Base-by-base conservation (phyloP, 2,888 invertebrate genomes). In the Ophonus ardosiacus region DNA sequence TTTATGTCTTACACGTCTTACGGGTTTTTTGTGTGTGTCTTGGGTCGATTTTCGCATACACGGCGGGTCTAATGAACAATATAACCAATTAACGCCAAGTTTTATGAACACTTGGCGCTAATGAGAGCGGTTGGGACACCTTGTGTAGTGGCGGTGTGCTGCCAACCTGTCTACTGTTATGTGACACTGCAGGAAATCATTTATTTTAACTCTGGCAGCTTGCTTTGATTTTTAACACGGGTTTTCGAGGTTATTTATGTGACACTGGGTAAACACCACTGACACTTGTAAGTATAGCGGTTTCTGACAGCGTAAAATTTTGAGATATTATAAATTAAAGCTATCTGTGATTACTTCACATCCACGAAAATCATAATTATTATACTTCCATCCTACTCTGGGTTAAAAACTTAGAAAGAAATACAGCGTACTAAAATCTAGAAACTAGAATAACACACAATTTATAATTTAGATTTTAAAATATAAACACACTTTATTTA, bases 21-120 rank as follows among this genome's bases (percentile, higher is more conserved):
- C 78, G 61, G 78, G 40, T 80, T 80, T 80, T 80, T 80, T 80
- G 61, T 80, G 59, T 40, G 61, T 59, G 61, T 80, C 80, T 80
- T 40, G 15, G 56, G 10, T 21, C 43, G 57, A 17, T 80, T 80
- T 61, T 59, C 80, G 80, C 80, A 80, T 80, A 80, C 78, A 38
- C 78, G 17, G 38, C 57, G 17, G 59, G 38, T 83, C 83, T 78
- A 63, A 78, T 84, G 78, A 84, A 84, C 84, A 78, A 84, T 78
- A 78, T 78, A 63, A 61, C 84, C 78, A 78, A 84, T 84, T 84
- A 84, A 78, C 84, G 84, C 84, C 84, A 84, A 78, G 78, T 84
- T 78, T 78, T 84, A 78, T 78, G 78, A 84, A 84, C 78, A 78
- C 78, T 84, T 84, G 61, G 21, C 63, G 84, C 59, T 84, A 84